Base-by-base conservation (phyloP, 1,140 invertebrate genomes). In the Tachypleus tridentatus region DNA sequence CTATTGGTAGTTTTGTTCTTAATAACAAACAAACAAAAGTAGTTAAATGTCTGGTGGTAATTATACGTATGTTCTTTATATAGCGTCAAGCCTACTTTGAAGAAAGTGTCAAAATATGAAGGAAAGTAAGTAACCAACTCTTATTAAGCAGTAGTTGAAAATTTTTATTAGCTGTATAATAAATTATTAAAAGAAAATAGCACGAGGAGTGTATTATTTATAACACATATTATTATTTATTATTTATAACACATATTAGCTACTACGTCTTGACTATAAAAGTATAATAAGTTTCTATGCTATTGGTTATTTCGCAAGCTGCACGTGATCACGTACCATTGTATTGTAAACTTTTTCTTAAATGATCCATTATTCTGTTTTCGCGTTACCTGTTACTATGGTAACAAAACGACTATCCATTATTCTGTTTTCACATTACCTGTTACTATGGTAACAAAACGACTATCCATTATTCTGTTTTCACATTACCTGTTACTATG, bases 101-200 rank as follows among this genome's bases (percentile, higher is more conserved):
- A 98, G 83, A 99, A 99, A 84, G 95, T 99, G 61, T 98, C 96
- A 79, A 98, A 98, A 85, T 98, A 98, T 82, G 96, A 98, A 82
- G 96, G 96, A 85, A 98, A 98, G 76, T 79, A 74, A 76, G 77
- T 75, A 4, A 56, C 48, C 29, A n/a, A 11, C 48, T 48, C 0
- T 9, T 8, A 57, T n/a, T 5, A 66, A 29, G 29, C 67, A 64
- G 4, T 11, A 49, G 4, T 49, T 7, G 3, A 29, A 4, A 4
- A 0, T 4, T 59, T 52, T 3, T 47, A n/a, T 50, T 48, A 54
- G 51, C 10, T 48, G 5, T 7, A 3, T n/a, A 11, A 5, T 62
- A 6, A 50, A 66, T 29, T 29, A 29, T 29, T 29, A 63, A 50
- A 53, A 8, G 49, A 63, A 7, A 60, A 48, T 11, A 9, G 59